Base-by-base conservation (phyloP, 2,113 vertebrate species). In the Zosterops pallidus region DNA sequence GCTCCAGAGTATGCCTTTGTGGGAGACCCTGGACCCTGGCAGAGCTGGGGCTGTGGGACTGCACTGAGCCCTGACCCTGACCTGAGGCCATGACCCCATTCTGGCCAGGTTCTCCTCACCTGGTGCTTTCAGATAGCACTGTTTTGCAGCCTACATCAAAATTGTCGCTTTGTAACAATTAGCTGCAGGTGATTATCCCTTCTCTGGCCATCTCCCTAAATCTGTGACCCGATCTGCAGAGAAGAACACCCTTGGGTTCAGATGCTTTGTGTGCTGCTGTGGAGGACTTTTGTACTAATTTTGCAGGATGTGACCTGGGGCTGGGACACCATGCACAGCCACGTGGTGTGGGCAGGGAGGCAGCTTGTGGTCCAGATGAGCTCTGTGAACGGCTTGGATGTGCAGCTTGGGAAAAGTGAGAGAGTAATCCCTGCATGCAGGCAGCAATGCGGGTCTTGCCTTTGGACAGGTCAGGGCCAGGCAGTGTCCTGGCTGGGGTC, bases 401-500 rank as follows among this genome's bases (percentile, higher is more conserved):
- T 6, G 31, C 42, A 78, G 12, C 70, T 90, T 23, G 55, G 59
- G 47, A 35, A 39, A 42, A 76, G 67, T 5, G 12, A 85, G 78
- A 78, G 74, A 42, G 57, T n/a, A 60, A 35, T 90, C 47, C 41
- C 57, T 75, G 52, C n/a, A 7, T 0, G 1, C 71, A 1, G 56
- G 67, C 1, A 0, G 10, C 2, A 2, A 39, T 91, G 59, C 0
- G 0, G 24, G 69, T 89, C 87, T 82, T 16, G 26, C 50, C 41
- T 60, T 72, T 0, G 0, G 24, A 57, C 1, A 1, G 33, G 49
- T 68, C 49, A 44, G 42, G 56, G 49, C 25, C 1, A 2, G 33
- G 49, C 4, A 0, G 9, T 2, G 3, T 53, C 26, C 31, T 70
- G 37, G 22, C n/a, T 1, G 1, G 12, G 39, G 16, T 93, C 17